phyloP scores from a whole-genome alignment of 2,888 invertebrate genomes.

The Ceratothoa steindachneri region DNA sequence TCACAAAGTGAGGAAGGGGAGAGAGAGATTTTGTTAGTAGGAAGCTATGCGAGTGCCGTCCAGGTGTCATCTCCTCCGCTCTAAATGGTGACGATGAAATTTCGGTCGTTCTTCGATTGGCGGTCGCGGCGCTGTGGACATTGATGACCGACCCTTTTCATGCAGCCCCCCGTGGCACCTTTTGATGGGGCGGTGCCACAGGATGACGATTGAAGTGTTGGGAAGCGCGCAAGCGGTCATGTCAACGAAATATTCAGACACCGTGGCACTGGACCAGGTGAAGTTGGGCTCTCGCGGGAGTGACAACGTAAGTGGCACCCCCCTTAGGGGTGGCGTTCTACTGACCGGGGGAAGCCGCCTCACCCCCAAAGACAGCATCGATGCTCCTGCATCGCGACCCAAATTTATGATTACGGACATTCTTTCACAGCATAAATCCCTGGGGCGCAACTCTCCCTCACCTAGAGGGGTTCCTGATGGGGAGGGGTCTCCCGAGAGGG shows the following conservation, averaged over 20 bases:
- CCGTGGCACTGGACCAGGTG: not conserved
- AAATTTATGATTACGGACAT: constrained; percentile 7
- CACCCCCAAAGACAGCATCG: not conserved
- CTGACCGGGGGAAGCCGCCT: not conserved
- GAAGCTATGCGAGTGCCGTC: too few species aligned
- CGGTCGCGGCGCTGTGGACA: not conserved
- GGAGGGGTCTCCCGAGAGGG: not conserved
- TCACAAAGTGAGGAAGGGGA: too few species aligned
- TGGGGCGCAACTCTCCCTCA: not conserved
- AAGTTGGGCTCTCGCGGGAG: not conserved
- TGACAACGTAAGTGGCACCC: not conserved
- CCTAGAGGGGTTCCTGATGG: not conserved
- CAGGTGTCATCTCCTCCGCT: too few species aligned
- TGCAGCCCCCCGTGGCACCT: too few species aligned
- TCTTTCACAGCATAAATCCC: constrained; percentile 2
- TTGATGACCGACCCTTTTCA: not conserved
- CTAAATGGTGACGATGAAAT: not conserved
- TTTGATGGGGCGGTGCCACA: not conserved
- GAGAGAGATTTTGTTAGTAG: too few species aligned
- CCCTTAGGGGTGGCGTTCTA: not conserved
- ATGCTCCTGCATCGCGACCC: not conserved
- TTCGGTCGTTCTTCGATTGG: not conserved
- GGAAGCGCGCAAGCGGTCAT: not conserved
- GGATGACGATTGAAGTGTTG: constrained; percentile 7
- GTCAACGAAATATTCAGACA: constrained; percentile 7